Base-by-base conservation (phyloP, 2,113 vertebrate species). In the Coreoperca whiteheadi region DNA sequence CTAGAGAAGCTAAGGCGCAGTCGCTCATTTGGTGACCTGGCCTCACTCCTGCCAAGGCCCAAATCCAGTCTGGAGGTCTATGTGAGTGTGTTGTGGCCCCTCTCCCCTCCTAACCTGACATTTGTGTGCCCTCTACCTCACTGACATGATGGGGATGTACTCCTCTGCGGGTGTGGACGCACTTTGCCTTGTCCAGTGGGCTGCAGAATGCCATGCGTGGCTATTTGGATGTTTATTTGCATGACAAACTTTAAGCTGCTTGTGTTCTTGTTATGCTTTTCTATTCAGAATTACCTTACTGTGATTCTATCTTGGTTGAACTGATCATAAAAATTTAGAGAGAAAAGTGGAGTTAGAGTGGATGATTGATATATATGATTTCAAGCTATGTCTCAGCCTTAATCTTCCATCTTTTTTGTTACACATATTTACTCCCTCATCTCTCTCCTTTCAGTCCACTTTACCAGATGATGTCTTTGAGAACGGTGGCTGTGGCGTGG, bases 11-110 rank as follows among this genome's bases (percentile, higher is more conserved):
- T 99, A 89, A 97, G 96, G 83, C 96, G 97, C 93, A 98, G 96
- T 95, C 96, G 96, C 92, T 99, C 98, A 77, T 97, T 98, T 94
- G 97, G 97, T 87, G 98, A 99, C 95, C 96, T 99, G 96, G 96
- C 98, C 90, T 97, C 96, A 51, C 97, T 98, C 85, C 96, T 96
- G 92, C 96, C 97, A 91, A 96, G 96, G 91, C 96, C 97, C 92
- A 96, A 95, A 94, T 96, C 96, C 95, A 97, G 95, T 94, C 96
- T 97, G 95, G 97, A 97, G 95, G 95, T 96, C 84, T 98, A 97
- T 94, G 98, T 99, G 98, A 99, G 98, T 99, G 95, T 90, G 90
- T 90, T 84, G 87, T 74, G 85, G 50, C 68, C 79, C 82, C 57
- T 51, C 39, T 37, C 85, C 61, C 81, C 81, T 79, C 80, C 72